Conservation (phyloP, 2,797 vertebrate genomes). For the Melanotaenia maccullochi region DNA sequence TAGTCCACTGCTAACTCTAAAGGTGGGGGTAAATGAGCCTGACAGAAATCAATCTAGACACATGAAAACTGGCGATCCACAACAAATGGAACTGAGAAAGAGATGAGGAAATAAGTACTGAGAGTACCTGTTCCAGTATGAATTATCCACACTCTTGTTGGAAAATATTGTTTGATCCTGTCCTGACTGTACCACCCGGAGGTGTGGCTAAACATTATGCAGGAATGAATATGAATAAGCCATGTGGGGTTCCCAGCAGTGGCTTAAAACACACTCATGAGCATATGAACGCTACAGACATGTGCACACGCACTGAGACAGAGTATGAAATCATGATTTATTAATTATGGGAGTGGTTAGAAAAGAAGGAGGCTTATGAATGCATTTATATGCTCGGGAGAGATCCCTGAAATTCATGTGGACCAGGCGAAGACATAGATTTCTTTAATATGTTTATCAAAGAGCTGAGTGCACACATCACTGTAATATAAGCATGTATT, state of each 20-base stretch:
- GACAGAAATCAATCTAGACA: conserved; percentile 31
- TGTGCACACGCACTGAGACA: conserved; percentile 37
- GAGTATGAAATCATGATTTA: conserved; percentile 80
- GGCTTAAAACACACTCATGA: conserved; percentile 69
- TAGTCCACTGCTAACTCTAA: conserved; percentile 22
- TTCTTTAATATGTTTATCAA: conserved; percentile 80
- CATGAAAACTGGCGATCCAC: conserved; percentile 25
- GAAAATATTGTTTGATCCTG: conserved; percentile 76
- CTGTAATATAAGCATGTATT: conserved; percentile 72
- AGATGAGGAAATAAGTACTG: conserved; percentile 47
- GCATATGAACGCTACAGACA: conserved; percentile 70
- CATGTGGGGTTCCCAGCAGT: conserved; percentile 63
- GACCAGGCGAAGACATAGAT: conserved; percentile 69
- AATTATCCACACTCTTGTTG: conserved; percentile 74
- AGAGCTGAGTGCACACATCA: conserved; percentile 56
- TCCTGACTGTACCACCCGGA: conserved; percentile 64
- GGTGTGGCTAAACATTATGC: conserved; percentile 74
- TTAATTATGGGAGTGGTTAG: conserved; percentile 80
- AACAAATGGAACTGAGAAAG: conserved; percentile 39
- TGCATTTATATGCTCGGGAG: conserved; percentile 76
- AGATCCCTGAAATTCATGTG: conserved; percentile 61
- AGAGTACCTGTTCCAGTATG: conserved; percentile 46
- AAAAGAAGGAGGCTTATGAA: conserved; percentile 69
- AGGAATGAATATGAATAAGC: conserved; percentile 77
- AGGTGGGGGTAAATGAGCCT: conserved; percentile 10